phyloP scores from a whole-genome alignment of 2,797 vertebrate species.

The Danionella dracula region DNA sequence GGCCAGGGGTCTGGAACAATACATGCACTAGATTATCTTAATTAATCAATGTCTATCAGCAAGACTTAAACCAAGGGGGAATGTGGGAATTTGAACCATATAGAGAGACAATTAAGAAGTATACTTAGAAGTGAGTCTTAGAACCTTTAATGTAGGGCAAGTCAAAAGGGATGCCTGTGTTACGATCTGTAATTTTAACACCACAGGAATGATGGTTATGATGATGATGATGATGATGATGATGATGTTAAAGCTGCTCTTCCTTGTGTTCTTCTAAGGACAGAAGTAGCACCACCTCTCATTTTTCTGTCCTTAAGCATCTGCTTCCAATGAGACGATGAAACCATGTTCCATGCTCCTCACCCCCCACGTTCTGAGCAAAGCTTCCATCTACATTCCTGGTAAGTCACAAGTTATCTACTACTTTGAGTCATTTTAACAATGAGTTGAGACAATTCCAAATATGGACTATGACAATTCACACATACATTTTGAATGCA shows the following conservation, averaged over 20 bases:
- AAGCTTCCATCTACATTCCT: conserved; percentile 8
- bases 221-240: no score
- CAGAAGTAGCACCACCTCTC: background rate
- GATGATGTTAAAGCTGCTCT: background rate
- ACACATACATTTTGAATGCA: no score
- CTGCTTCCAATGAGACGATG: conserved; percentile 9
- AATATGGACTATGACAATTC: no score
- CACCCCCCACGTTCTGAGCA: background rate
- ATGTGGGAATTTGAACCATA: conserved; percentile 9
- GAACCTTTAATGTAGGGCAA: no score
- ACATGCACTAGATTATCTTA: conserved; percentile 52
- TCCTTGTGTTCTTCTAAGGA: background rate
- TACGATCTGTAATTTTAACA: no score
- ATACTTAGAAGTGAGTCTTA: no score
- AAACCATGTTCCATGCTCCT: conserved; percentile 37
- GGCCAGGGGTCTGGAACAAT: conserved; percentile 60
- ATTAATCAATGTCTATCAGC: conserved; percentile 50
- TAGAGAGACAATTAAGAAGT: no score
- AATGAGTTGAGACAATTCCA: no score
- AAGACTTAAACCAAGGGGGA: background rate
- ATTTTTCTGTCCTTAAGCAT: background rate
- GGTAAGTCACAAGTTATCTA: background rate
- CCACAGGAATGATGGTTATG: no score
- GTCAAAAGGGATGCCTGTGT: no score
- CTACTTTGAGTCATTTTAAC: background rate